Conservation (phyloP, 1,140 invertebrate species). For the Temnothorax curvispinosus region DNA sequence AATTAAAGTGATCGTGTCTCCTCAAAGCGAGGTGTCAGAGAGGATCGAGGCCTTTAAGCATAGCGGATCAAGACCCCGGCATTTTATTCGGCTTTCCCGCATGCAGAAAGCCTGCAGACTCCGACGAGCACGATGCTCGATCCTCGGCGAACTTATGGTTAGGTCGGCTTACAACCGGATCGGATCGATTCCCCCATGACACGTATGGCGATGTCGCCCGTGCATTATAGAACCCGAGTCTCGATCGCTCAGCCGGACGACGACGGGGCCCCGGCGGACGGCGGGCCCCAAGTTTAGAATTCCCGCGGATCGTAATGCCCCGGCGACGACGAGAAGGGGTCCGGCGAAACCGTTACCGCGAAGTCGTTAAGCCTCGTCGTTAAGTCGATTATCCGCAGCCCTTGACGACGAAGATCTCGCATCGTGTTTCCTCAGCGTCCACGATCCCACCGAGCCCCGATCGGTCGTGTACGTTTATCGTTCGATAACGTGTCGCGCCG, state of each 20-base stretch:
- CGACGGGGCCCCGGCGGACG: slow-evolving; percentile 5
- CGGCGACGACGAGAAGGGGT: slow-evolving; percentile 38
- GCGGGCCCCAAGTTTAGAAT: slow-evolving; percentile 72
- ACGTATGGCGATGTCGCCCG: slow-evolving; percentile 73
- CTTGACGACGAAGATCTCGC: slow-evolving; percentile 72
- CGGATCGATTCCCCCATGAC: slow-evolving; percentile 79
- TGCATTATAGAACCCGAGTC: slow-evolving; percentile 68
- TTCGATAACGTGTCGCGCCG: slow-evolving; percentile 50
- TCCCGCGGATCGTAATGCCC: slow-evolving; percentile 70
- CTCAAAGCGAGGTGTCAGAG: slow-evolving; percentile 13
- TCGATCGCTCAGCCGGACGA: slow-evolving; percentile 37
- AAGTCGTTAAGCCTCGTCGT: slow-evolving; percentile 78
- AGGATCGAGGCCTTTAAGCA: slow-evolving; percentile 44
- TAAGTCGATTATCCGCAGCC: slow-evolving; percentile 78
- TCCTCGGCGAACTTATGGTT: slow-evolving; percentile 72
- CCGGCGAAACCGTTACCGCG: slow-evolving; percentile 73
- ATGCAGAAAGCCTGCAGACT: slow-evolving; percentile 38
- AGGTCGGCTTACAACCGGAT: slow-evolving; percentile 79
- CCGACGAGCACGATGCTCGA: slow-evolving; percentile 64
- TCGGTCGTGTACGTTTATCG: slow-evolving; percentile 59
- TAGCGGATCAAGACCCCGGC: slow-evolving; percentile 21
- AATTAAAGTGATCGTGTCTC: slow-evolving; percentile 13
- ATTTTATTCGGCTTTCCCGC: slow-evolving; percentile 62
- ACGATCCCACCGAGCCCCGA: slow-evolving; percentile 25
- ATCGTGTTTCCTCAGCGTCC: slow-evolving; percentile 72